phyloP scores from a whole-genome alignment of 2,797 vertebrate species.

The Euthynnus affinis region DNA sequence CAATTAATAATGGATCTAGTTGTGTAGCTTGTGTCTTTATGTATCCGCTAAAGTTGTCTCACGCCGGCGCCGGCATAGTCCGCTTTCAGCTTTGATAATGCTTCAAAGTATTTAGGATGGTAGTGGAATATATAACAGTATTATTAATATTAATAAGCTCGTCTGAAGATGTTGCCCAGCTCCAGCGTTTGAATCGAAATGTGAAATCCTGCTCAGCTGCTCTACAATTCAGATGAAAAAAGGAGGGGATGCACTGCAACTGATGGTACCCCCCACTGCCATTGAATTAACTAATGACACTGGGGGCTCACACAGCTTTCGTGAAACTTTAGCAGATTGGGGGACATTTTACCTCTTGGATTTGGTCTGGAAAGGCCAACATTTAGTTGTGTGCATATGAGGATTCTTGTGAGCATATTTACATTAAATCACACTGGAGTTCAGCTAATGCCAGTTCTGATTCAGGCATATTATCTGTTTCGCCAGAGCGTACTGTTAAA shows the following conservation, averaged over 20 bases:
- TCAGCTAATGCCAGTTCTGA: neutral
- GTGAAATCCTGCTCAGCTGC: conserved; percentile 32
- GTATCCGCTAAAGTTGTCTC: conserved; percentile 24
- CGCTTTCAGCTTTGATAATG: conserved; percentile 47
- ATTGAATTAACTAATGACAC: conserved; percentile 19
- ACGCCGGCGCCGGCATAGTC: conserved; percentile 9
- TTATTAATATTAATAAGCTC: conserved; percentile 45
- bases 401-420: neutral
- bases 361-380: neutral
- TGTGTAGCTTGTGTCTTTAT: conserved; percentile 48
- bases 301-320: neutral
- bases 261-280: neutral
- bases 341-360: neutral
- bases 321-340: neutral
- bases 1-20: conserved; percentile 62
- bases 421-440: neutral
- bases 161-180: conserved; percentile 26
- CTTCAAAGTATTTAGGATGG: conserved; percentile 52
- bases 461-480: neutral
- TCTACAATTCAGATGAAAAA: conserved; percentile 27
- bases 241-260: neutral
- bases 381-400: neutral
- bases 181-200: conserved; percentile 22
- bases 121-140: conserved; percentile 31
- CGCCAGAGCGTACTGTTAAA: neutral